Conservation (phyloP, 2,888 invertebrate species). For the Peribatodes rhomboidaria region DNA sequence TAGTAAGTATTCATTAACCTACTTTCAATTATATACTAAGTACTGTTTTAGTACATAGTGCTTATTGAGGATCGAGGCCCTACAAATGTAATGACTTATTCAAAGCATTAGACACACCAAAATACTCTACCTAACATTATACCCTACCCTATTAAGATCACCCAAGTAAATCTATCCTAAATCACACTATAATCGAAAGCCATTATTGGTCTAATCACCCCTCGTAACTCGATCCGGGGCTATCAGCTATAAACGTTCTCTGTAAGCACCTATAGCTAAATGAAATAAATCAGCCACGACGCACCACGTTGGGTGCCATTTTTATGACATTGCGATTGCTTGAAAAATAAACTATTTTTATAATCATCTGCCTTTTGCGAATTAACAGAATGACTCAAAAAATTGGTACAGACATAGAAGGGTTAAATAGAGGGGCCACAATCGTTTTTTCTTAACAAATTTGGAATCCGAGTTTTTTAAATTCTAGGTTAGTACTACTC, state of each 20-base stretch:
- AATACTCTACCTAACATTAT: no score
- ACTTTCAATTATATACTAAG: no score
- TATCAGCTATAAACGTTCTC: constrained; percentile 54
- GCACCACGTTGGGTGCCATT: constrained; percentile 49
- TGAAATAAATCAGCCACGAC: constrained; percentile 47
- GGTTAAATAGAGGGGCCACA: no score
- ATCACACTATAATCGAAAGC: constrained; percentile 34
- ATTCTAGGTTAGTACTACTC: no score
- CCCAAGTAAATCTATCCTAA: constrained; percentile 20
- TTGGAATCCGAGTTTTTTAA: no score
- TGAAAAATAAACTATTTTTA: background rate
- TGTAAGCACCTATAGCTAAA: constrained; percentile 50
- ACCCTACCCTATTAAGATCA: constrained; percentile 21
- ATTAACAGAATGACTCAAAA: no score
- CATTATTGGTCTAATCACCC: constrained; percentile 41
- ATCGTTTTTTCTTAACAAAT: no score
- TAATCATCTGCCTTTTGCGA: background rate
- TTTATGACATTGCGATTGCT: constrained; percentile 25
- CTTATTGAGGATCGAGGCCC: no score
- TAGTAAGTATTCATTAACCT: no score
- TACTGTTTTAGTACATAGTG: no score
- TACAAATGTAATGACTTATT: no score
- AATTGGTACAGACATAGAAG: no score
- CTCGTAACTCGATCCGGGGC: constrained; percentile 54
- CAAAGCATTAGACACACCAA: constrained; percentile 4